Evolutionary conservation across 2,888 invertebrate species (phyloP).

Genomic region (Helleia helle): DNA sequence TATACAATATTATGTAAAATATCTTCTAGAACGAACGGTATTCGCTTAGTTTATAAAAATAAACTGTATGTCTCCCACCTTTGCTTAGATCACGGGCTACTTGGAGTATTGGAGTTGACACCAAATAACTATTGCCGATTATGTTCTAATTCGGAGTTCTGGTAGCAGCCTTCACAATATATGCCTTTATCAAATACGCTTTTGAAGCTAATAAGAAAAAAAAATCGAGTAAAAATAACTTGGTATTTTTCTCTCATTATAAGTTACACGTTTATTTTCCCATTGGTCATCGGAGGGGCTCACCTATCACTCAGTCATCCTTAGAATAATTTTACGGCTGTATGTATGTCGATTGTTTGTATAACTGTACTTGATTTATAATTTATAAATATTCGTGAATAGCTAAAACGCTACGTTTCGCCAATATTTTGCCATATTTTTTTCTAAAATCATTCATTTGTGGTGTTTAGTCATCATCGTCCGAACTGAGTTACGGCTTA

Average conservation of each 20-base stretch:
- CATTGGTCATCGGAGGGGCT: not conserved
- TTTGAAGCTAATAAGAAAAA: too few species aligned
- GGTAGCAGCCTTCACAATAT: too few species aligned
- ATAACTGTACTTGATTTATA: slow-evolving; percentile 40
- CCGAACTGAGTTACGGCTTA: not conserved
- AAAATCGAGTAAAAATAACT: too few species aligned
- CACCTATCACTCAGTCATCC: slow-evolving; percentile 2
- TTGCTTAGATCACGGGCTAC: too few species aligned
- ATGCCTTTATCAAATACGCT: too few species aligned
- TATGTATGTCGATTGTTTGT: slow-evolving; percentile 26
- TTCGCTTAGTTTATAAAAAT: too few species aligned
- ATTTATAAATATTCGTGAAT: slow-evolving; percentile 48
- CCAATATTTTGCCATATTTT: slow-evolving; percentile 70
- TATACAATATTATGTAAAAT: not conserved
- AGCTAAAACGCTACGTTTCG: slow-evolving; percentile 49
- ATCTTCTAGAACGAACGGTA: too few species aligned
- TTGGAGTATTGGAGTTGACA: too few species aligned
- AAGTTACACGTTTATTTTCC: too few species aligned
- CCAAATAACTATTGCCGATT: too few species aligned
- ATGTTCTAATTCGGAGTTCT: too few species aligned
- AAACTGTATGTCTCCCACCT: too few species aligned
- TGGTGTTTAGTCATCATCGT: slow-evolving; percentile 23
- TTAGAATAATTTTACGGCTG: not conserved
- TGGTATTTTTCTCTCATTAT: not conserved
- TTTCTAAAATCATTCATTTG: slow-evolving; percentile 33